Evolutionary conservation across 1,140 invertebrate genomes (phyloP), one percentile per base, ranked within the genome.

Genomic region (Apis cerana): DNA sequence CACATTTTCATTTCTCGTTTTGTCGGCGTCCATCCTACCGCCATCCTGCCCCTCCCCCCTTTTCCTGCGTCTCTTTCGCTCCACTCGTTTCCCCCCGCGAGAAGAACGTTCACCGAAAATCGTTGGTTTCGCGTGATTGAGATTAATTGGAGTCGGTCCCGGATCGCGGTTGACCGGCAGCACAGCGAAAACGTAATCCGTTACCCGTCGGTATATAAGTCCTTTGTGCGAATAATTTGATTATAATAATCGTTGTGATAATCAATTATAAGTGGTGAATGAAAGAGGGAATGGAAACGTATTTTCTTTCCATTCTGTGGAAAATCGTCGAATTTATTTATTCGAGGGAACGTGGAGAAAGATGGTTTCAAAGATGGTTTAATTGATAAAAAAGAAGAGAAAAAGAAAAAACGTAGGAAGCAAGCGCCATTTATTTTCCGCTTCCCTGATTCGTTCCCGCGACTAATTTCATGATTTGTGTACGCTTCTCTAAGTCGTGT

Each of bases 391-490:
- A 9, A 74, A 48, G 13, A 59, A 43, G 11, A 43, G 43, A 15
- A 43, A 15, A 59, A 43, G 11, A 43, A 58, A 15, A 43, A 21
- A 8, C 5, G 13, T 13, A 10, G 1, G 11, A 10, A n/a, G 21
- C 58, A 23, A 58, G 9, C 19, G 11, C 19, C 59, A 50, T 27
- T 27, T 52, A 64, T 64, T 54, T 52, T 9, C 61, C 23, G 76
- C 54, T 27, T 59, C 65, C 50, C 68, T 33, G 43, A 54, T 33
- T n/a, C n/a, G 50, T 80, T 50, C 48, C n/a, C 70, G 79, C 68
- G 88, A 85, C 83, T 91, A 91, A 91, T 91, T 91, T 89, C 85
- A 90, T 89, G 88, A 90, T 92, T 91, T 91, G 89, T 91, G 90
- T 90, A 88, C 90, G 90, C 86, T 90, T 85, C 86, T 86, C 86